Base-by-base conservation (phyloP, 2,113 vertebrate genomes). In the Balaenoptera acutorostrata region DNA sequence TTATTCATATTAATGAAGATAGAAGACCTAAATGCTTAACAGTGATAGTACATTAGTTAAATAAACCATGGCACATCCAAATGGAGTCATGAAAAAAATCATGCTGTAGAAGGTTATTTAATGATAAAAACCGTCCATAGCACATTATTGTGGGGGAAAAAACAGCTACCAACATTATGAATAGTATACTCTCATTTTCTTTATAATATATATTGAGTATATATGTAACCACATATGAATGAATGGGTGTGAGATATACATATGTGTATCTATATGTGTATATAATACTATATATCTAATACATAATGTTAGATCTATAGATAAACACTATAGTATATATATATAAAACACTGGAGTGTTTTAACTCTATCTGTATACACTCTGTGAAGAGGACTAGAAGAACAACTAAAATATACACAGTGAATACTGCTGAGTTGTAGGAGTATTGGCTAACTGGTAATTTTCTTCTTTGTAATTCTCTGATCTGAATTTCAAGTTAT, bases 261-360 rank as follows among this genome's bases (percentile, higher is more conserved):
- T 20, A 31, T 84, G 11, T 74, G 23, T 55, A 3, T 29, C 9
- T 95, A 97, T 55, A 78, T 55, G 18, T 68, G 55, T 8, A 88
- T 78, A n/a, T 78, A 55, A 33, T 33, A 23, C 0, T 81, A 97
- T 95, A 94, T 92, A 98, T 90, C 98, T 94, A 98, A 96, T 91
- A 98, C 96, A 49, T 39, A 84, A 97, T 97, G 93, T 95, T 89
- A 97, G 95, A 93, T 55, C 14, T 61, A 81, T 25, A 69, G 49
- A 52, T 41, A 52, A 72, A 69, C 31, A 57, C 39, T 68, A 31
- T 9, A 85, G 27, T 49, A 44, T 78, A 46, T 46, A 90, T n/a
- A 90, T 17, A 68, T 68, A 74, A 85, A 77, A 84, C 25, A 61
- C n/a, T 80, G 49, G 49, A 55, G 33, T 55, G 49, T 36, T 80